Percentiles rank a stretch among this genome's conserved stretches.
phyloP scores from a whole-genome alignment of 1,140 invertebrate species.

The Halictus rubicundus region DNA sequence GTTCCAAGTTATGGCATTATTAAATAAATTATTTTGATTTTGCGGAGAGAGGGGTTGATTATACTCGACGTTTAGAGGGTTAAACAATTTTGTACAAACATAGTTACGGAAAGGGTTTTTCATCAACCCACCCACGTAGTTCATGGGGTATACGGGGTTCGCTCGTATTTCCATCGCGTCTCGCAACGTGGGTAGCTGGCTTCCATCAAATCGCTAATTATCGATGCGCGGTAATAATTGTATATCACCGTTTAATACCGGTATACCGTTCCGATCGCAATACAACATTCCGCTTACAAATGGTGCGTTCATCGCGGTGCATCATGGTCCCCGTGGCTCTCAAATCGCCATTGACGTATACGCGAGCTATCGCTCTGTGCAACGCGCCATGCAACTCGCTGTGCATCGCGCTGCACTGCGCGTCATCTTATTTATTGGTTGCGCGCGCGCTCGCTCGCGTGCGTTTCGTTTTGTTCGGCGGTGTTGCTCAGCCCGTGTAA shows the following conservation, averaged over 20 bases:
- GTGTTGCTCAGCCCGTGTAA: constrained; percentile 1
- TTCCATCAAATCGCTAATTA: constrained; percentile 51
- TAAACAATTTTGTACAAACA: too few species aligned
- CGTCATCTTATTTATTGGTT: constrained; percentile 16
- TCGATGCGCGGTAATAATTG: constrained; percentile 38
- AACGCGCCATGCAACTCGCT: too few species aligned
- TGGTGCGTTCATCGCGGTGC: constrained; percentile 22
- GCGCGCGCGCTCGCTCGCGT: background rate
- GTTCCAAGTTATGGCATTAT: too few species aligned
- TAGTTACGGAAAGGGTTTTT: background rate
- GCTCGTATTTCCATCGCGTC: constrained; percentile 17
- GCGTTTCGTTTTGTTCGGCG: background rate
- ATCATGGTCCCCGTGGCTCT: constrained; percentile 28
- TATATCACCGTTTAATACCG: constrained; percentile 34
- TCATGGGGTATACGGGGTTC: too few species aligned
- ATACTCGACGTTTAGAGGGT: too few species aligned
- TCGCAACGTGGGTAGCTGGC: constrained; percentile 36
- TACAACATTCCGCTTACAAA: constrained; percentile 42
- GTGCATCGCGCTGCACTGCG: too few species aligned
- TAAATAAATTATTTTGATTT: too few species aligned
- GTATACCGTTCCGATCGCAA: constrained; percentile 14
- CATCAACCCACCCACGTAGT: constrained; percentile 24
- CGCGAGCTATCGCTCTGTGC: background rate
- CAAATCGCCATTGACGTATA: constrained; percentile 13
- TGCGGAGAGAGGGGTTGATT: too few species aligned